A percentile compares a stretch with the other conserved stretches of the same genome.
These are phyloP conservation scores for Hipposideros armiger DNA, from an alignment of 2,113 vertebrate species.

Conservation along the genomic window DNA sequence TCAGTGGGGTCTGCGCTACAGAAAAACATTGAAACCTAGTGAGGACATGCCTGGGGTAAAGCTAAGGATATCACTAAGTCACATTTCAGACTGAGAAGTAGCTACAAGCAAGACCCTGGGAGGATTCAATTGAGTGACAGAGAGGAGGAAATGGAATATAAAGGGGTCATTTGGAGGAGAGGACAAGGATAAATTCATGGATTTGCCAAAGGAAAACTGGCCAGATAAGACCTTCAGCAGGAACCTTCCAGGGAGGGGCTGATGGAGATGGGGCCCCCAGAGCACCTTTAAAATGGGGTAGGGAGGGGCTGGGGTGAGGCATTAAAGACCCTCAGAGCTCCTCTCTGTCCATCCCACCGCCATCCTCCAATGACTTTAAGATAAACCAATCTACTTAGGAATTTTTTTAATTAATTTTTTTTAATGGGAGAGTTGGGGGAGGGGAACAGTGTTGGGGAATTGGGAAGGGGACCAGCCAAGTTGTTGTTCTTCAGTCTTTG, in stretches of 20 bases:
- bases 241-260: neutral
- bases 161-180: neutral
- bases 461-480: too few species aligned
- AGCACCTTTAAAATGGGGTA: neutral
- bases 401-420: too few species aligned
- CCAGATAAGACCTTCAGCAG: neutral
- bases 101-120: neutral
- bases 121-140: neutral
- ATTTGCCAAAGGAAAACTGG: neutral
- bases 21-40: neutral
- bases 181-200: neutral
- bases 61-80: neutral
- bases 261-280: neutral
- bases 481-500: too few species aligned
- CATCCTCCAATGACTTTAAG: neutral
- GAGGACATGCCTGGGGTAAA: neutral
- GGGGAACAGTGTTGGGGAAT: too few species aligned
- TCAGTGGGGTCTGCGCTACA: neutral
- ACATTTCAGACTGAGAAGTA: neutral
- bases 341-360: neutral
- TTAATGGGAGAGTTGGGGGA: too few species aligned
- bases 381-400: neutral
- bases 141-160: neutral
- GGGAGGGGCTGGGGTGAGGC: neutral
- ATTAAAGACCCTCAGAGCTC: neutral